Evolutionary conservation across 2,888 invertebrate genomes (phyloP), one percentile per base, ranked within the genome.

Genomic region (Scrobipalpa atriplicella): DNA sequence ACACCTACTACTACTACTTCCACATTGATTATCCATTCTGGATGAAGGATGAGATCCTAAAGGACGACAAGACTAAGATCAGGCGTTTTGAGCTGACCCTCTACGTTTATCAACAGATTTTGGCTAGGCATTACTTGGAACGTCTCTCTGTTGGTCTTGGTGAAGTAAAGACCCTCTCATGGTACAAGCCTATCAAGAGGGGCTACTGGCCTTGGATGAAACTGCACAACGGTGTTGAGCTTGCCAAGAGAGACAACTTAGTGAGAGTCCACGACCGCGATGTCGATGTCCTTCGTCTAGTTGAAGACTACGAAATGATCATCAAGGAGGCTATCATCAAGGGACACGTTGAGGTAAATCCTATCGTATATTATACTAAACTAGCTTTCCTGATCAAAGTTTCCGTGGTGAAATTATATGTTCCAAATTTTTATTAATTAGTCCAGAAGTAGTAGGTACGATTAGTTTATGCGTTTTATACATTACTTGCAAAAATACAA

Each of bases 31-130:
- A 89, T 75, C 95, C 95, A n/a, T 94, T 94, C 90, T 95, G 94
- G 94, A 89, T 95, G 91, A 91, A 88, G 56, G 87, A 90, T 63
- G 84, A 86, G 3, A 78, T 92, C 51, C 85, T 83, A 63, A 47
- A 47, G 47, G 47, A 38, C 18, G 82, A 85, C 74, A 87, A 87
- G 70, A 78, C 79, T 16, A 85, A 81, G 68, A 75, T 73, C 43
- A 84, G 88, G 65, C 93, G 94, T 62, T 94, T 93, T 65, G 94
- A 94, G 78, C 80, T 94, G 5, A 94, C 93, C 73, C 83, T 94
- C 71, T 94, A 93, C 82, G 92, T 93, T 76, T 94, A 94, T 83
- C 95, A 95, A 78, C 95, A 95, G 81, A 89, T 95, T 10, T 82
- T 95, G 67, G 95, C 95, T 62, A 93, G 94, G 69, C 94, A 93